Percentiles rank a stretch among this genome's conserved stretches.
These are phyloP conservation scores for Xenops minutus DNA, from an alignment of 2,797 vertebrate species.

Conservation along the genomic window DNA sequence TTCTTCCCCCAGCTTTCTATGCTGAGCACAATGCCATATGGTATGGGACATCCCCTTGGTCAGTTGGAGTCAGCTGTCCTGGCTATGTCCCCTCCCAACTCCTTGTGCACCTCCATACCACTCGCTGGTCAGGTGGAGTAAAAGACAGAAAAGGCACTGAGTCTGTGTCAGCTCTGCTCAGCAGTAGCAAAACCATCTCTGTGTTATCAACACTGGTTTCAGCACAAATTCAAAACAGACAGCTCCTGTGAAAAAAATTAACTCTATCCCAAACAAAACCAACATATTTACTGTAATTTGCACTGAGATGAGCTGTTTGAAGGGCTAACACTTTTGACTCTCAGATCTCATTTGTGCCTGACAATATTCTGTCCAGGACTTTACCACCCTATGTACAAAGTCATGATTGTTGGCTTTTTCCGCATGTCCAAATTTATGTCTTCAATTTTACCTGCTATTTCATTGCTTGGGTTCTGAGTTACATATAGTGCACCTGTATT, in stretches of 20 bases:
- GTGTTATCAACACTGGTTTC: not conserved
- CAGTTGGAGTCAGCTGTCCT: accelerated
- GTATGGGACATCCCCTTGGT: not conserved
- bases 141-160: not conserved
- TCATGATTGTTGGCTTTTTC: not conserved
- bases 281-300: not conserved
- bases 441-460: not conserved
- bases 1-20: not conserved
- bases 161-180: not conserved
- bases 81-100: not conserved
- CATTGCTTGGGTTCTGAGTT: not conserved
- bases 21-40: not conserved
- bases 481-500: not conserved
- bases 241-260: not conserved
- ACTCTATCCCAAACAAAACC: not conserved
- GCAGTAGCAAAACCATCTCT: not conserved
- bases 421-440: not conserved
- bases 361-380: not conserved
- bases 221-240: not conserved
- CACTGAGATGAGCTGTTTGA: not conserved
- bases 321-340: not conserved
- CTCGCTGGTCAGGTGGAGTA: not conserved
- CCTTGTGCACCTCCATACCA: not conserved
- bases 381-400: not conserved
- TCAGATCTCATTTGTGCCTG: not conserved